Base-by-base conservation (phyloP, 2,888 invertebrate species). In the Cheilosia scutellata region DNA sequence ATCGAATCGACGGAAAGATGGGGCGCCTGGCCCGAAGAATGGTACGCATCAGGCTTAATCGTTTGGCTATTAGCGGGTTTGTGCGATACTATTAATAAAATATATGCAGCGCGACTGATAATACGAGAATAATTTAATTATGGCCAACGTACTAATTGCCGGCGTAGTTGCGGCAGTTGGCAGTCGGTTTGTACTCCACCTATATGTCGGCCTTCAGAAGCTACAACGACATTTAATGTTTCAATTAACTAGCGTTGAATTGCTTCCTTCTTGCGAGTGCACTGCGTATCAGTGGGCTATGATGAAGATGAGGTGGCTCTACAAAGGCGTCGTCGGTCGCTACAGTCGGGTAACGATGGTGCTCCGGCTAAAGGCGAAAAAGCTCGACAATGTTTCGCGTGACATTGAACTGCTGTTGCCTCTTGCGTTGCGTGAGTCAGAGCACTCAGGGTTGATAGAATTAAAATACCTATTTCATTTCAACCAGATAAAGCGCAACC, bases 51-150 rank as follows among this genome's bases (percentile, higher is more conserved):
- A 11, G 11, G 55, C 44, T 72, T 78, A 77, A 78, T 78, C 40
- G 66, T 25, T 51, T 40, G 20, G 51, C 65, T 62, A 80, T 71
- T 60, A 76, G 62, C 75, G 58, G 53, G 65, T 51, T 51, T 60
- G 75, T 75, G 71, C 42, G 71, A 33, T 40, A 71, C 80, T 84
- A 84, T 76, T 75, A 68, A 84, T 75, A 79, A 79, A 63, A 71
- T 40, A 49, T 57, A 82, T 82, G 71, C 72, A 76, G n/a, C 65
- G 33, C 44, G 51, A 68, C 71, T 72, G 86, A 82, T 82, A 71
- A 70, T 70, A 51, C 37, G 44, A 42, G 78, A 84, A 70, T 75
- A 84, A 84, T 79, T 84, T 70, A 75, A 84, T 84, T 84, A 84
- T 51, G 44, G 40, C 79, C 37, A 70, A 58, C 63, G 25, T 65